Base-by-base conservation (phyloP, 2,888 invertebrate species). In the Melanargia galathea region DNA sequence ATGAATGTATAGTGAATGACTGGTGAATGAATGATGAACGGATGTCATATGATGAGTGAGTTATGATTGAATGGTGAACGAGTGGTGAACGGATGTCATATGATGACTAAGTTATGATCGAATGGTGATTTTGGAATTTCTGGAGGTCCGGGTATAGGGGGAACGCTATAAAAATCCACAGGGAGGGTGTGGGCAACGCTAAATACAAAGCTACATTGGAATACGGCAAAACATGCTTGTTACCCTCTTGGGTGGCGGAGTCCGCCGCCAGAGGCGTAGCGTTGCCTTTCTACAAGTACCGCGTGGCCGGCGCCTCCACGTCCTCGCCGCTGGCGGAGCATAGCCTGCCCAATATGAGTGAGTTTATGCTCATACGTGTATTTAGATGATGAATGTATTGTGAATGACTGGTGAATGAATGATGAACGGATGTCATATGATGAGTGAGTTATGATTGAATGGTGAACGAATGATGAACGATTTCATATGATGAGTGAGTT, bases 211-310 rank as follows among this genome's bases (percentile, higher is more conserved):
- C 11, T 16, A 45, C 38, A 11, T 5, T 18, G 13, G 18, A 49
- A 24, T 49, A 49, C 6, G 49, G 26, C n/a, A 49, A 49, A 49
- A 6, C 49, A 24, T 26, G 49, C 73, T 94, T 26, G 26, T 51
- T 51, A 13, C 33, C 51, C 13, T 6, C 33, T 5, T 51, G 51
- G 26, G 26, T 49, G 26, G n/a, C 11, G 26, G 26, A 49, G 20
- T 49, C 96, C n/a, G 91, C 95, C 0, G 88, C 92, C 26, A 92
- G 92, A 26, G 96, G 97, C 0, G 95, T 93, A 67, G 94, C 95
- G 0, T 72, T 96, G 46, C 94, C 95, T 0, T 83, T 93, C 16
- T 90, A 92, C 2, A 81, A 92, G 55, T 94, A 94, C 73, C 86
- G 92, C 58, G 92, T 94, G 0, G 85, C 92, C 0, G 91, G 92